Percentiles rank a stretch among this genome's conserved stretches.
phyloP scores from a whole-genome alignment of 2,888 invertebrate genomes.

The Aphodius sticticus region DNA sequence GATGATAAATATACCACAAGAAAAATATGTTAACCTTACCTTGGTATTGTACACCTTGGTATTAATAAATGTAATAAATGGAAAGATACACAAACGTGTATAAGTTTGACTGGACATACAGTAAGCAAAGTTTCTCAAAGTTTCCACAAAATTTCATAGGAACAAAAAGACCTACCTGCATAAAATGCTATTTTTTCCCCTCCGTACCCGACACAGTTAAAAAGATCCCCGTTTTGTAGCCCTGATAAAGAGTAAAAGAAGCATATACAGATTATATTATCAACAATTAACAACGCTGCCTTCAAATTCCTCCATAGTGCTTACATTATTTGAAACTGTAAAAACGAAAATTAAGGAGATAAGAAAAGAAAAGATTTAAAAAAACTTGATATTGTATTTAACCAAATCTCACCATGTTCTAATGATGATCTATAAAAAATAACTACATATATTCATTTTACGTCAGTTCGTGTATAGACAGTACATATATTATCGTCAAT shows the following conservation, averaged over 20 bases:
- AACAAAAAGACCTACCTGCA: neutral
- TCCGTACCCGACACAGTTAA: neutral
- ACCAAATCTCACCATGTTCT: too few species aligned
- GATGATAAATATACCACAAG: too few species aligned
- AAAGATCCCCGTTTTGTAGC: neutral
- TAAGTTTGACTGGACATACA: neutral
- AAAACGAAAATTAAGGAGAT: too few species aligned
- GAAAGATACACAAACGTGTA: neutral
- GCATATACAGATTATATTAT: neutral
- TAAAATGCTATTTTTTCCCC: neutral
- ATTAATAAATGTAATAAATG: too few species aligned
- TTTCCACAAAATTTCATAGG: neutral
- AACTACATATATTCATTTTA: neutral
- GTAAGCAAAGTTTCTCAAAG: neutral
- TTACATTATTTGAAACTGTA: too few species aligned
- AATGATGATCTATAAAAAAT: too few species aligned
- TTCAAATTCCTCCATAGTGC: too few species aligned
- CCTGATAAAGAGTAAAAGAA: neutral
- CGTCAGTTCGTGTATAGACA: neutral
- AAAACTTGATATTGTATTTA: too few species aligned
- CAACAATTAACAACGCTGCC: neutral
- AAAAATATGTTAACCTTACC: too few species aligned
- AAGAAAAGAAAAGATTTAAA: too few species aligned
- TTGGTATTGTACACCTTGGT: too few species aligned
- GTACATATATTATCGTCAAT: neutral